Conservation (phyloP, 2,113 vertebrate species). For the Tamias sibiricus region DNA sequence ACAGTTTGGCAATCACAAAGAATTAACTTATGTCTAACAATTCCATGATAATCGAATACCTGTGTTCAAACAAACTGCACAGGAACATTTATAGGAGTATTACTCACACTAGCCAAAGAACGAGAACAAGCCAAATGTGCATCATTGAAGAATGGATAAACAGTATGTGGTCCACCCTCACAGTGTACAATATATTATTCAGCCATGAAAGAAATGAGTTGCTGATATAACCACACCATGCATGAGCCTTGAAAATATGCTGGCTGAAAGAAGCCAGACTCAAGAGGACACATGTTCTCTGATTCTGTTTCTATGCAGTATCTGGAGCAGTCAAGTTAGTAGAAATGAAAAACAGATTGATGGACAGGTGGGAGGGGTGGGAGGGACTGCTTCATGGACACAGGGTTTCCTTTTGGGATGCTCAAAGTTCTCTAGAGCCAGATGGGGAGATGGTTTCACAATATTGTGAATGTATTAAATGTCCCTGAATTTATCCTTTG, state of each 20-base stretch:
- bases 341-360: background rate
- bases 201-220: background rate
- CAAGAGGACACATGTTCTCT: background rate
- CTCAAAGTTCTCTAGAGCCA: background rate
- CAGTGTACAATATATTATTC: background rate
- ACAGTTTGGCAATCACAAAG: background rate
- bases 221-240: background rate
- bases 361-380: background rate
- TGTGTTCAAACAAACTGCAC: background rate
- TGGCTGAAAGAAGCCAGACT: background rate
- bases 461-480: background rate
- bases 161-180: background rate
- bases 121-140: background rate
- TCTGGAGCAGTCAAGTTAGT: background rate
- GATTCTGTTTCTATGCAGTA: background rate
- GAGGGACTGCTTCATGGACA: background rate
- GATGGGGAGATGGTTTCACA: background rate
- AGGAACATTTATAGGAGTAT: background rate
- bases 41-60: background rate
- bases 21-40: background rate
- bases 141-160: background rate
- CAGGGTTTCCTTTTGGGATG: background rate
- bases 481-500: background rate
- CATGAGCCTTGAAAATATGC: background rate
- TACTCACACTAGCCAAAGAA: background rate